These are phyloP conservation scores for Leptopilina syphax DNA, from an alignment of 2,888 invertebrate genomes.

Conservation along the genomic window DNA sequence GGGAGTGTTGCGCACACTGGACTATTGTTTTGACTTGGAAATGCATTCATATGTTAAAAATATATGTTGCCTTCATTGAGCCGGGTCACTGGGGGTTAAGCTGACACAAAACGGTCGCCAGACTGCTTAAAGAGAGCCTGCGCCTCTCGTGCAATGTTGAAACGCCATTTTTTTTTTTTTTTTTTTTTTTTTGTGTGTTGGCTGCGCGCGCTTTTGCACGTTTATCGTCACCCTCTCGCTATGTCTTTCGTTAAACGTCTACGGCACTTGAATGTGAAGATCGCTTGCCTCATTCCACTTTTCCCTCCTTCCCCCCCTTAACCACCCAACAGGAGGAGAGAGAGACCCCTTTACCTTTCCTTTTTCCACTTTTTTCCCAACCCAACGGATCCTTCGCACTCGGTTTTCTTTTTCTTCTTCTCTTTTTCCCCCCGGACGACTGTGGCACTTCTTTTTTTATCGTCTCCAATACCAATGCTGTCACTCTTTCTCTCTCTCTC, in stretches of 20 bases:
- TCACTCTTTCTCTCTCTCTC: neutral
- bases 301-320: neutral
- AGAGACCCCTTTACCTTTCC: slow-evolving; percentile 28
- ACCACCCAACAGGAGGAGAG: neutral
- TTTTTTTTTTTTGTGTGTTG: slow-evolving; percentile 29
- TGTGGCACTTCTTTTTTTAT: slow-evolving; percentile 36
- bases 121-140: slow-evolving; percentile 47
- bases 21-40: slow-evolving; percentile 38
- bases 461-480: slow-evolving; percentile 28
- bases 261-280: slow-evolving; percentile 61
- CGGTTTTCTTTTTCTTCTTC: slow-evolving; percentile 32
- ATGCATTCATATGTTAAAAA: slow-evolving; percentile 38
- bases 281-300: slow-evolving; percentile 32
- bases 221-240: slow-evolving; percentile 55
- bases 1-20: neutral
- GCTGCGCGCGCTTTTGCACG: slow-evolving; percentile 52
- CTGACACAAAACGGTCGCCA: slow-evolving; percentile 38
- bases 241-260: slow-evolving; percentile 67
- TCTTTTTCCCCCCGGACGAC: neutral
- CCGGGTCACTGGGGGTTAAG: slow-evolving; percentile 31
- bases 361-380: slow-evolving; percentile 11
- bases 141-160: slow-evolving; percentile 46
- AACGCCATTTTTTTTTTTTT: slow-evolving; percentile 50
- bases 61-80: slow-evolving; percentile 30
- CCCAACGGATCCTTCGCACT: slow-evolving; percentile 25